These are phyloP conservation scores for Platypus cylindrus DNA, from an alignment of 2,888 invertebrate genomes.

Conservation along the genomic window DNA sequence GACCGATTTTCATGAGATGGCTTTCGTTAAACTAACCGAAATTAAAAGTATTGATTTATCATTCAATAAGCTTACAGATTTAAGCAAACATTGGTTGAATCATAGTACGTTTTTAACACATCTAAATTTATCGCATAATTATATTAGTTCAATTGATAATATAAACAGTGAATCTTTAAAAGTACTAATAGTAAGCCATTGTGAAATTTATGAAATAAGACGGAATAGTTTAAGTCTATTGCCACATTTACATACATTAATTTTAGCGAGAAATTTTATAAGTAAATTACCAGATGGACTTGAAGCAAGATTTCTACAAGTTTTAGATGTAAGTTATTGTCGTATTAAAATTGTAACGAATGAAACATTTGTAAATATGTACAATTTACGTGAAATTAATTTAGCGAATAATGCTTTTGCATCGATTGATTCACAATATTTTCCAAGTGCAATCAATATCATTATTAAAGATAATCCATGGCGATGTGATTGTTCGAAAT, in stretches of 20 bases:
- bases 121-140: constrained; percentile 54
- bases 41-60: constrained; percentile 55
- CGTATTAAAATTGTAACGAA: constrained; percentile 50
- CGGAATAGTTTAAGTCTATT: constrained; percentile 45
- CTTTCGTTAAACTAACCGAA: constrained; percentile 46
- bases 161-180: constrained; percentile 45
- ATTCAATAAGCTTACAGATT: constrained; percentile 48
- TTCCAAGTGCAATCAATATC: constrained; percentile 47
- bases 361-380: constrained; percentile 48
- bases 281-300: constrained; percentile 48
- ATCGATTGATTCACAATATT: constrained; percentile 44
- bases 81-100: constrained; percentile 47
- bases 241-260: constrained; percentile 45
- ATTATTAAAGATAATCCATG: constrained; percentile 61
- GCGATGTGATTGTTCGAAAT: constrained; percentile 57
- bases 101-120: constrained; percentile 46
- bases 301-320: constrained; percentile 46
- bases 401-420: constrained; percentile 62
- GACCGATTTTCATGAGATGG: constrained; percentile 43
- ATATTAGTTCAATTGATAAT: constrained; percentile 44
- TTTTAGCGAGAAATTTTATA: constrained; percentile 54
- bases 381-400: constrained; percentile 46
- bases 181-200: constrained; percentile 49
- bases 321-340: constrained; percentile 47
- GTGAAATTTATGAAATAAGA: constrained; percentile 49